Conservation (phyloP, 2,113 vertebrate genomes). For the Notarius lentiginosus region DNA sequence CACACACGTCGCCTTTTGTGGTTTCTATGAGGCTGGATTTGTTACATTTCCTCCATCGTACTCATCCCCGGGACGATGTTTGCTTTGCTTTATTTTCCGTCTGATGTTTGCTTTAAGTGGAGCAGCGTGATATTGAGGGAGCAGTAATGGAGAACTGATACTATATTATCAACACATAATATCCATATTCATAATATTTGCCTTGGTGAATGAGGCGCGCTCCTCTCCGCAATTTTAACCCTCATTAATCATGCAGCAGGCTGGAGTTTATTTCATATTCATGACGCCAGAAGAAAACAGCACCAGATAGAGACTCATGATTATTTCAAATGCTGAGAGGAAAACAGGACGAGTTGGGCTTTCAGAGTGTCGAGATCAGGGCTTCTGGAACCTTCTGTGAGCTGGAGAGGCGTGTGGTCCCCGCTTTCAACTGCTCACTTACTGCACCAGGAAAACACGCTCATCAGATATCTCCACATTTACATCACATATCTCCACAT, state of each 20-base stretch:
- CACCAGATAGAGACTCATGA: not conserved
- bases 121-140: conserved; percentile 1
- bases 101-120: conserved; percentile 17
- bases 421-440: too few species aligned
- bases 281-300: not conserved
- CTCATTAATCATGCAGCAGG: conserved; percentile 10
- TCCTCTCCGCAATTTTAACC: not conserved
- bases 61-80: conserved; percentile 1
- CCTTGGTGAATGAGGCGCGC: not conserved
- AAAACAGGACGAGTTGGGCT: not conserved
- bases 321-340: not conserved
- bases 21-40: not conserved
- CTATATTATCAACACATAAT: not conserved
- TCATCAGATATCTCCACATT: too few species aligned
- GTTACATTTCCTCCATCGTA: not conserved
- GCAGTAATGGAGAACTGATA: conserved; percentile 1
- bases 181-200: not conserved
- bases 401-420: too few species aligned
- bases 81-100: conserved; percentile 19
- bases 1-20: not conserved
- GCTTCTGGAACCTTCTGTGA: not conserved
- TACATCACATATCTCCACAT: too few species aligned
- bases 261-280: not conserved
- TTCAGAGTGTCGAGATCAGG: not conserved
- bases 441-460: too few species aligned